Conservation (phyloP, 23 tunicate species). For the Oikopleura dioica region DNA sequence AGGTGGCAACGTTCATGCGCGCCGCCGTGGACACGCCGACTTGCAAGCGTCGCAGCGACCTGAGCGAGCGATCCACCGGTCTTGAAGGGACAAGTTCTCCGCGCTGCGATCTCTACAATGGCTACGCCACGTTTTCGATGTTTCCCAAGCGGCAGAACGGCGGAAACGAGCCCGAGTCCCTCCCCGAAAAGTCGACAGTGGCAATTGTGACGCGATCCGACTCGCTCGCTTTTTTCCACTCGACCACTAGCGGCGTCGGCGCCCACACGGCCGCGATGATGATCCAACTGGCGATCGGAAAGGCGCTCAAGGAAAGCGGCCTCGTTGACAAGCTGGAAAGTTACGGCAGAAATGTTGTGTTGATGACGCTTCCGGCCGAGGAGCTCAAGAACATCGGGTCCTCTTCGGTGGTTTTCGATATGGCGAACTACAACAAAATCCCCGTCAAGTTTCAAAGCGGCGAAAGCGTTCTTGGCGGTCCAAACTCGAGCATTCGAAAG, state of each 20-base stretch:
- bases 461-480: not conserved
- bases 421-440: too few species aligned
- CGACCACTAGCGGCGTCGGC: not conserved
- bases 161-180: not conserved
- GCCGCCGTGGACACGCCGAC: not conserved
- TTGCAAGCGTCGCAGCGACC: not conserved
- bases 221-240: not conserved
- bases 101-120: not conserved
- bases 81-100: not conserved
- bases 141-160: not conserved
- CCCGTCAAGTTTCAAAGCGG: too few species aligned
- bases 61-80: not conserved
- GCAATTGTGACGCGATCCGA: not conserved
- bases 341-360: not conserved
- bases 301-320: not conserved
- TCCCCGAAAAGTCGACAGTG: not conserved
- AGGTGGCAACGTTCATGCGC: not conserved
- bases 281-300: not conserved
- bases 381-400: not conserved
- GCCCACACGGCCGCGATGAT: not conserved
- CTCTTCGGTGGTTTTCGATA: not conserved
- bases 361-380: not conserved
- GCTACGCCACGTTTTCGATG: not conserved
- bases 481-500: not conserved
- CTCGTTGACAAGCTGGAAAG: not conserved